A percentile compares a stretch with the other conserved stretches of the same genome.
Evolutionary conservation across 2,797 vertebrate genomes (phyloP).

Genomic region (Carcharodon carcharias): DNA sequence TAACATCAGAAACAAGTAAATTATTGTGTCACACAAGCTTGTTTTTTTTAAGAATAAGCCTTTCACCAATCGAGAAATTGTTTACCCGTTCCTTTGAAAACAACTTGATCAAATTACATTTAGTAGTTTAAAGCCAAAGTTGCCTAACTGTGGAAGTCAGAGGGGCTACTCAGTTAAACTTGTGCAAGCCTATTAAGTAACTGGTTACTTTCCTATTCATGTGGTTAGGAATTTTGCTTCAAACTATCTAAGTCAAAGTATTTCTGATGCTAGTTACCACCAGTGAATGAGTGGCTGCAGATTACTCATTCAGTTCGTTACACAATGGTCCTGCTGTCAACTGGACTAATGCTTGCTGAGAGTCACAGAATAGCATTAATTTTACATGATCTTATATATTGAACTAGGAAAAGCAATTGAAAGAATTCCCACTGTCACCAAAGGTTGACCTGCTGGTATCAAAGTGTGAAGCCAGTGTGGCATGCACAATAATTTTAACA

Average conservation of each 20-base stretch:
- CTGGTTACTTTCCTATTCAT: not conserved
- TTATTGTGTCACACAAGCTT: not conserved
- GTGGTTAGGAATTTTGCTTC: not conserved
- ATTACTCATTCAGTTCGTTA: not conserved
- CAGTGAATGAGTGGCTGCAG: not conserved
- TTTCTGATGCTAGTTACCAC: not conserved
- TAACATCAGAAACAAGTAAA: not conserved
- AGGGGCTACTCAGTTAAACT: not conserved
- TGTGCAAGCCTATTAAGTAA: not conserved
- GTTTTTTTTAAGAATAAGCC: not conserved
- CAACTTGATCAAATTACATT: not conserved
- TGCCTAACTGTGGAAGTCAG: not conserved
- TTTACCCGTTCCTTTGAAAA: not conserved
- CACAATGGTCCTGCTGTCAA: not conserved
- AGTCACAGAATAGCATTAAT: not conserved
- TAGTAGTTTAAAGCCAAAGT: not conserved
- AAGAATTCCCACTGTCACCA: not conserved
- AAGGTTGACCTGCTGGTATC: not conserved
- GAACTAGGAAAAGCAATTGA: not conserved
- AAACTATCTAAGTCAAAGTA: not conserved
- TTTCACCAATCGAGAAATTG: not conserved
- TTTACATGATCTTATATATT: not conserved
- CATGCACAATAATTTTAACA: not conserved
- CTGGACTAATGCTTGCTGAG: not conserved
- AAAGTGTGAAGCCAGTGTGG: not conserved